Evolutionary conservation across 2,888 invertebrate species (phyloP), one percentile per base, ranked within the genome.

Genomic region (Galerucella pusilla): DNA sequence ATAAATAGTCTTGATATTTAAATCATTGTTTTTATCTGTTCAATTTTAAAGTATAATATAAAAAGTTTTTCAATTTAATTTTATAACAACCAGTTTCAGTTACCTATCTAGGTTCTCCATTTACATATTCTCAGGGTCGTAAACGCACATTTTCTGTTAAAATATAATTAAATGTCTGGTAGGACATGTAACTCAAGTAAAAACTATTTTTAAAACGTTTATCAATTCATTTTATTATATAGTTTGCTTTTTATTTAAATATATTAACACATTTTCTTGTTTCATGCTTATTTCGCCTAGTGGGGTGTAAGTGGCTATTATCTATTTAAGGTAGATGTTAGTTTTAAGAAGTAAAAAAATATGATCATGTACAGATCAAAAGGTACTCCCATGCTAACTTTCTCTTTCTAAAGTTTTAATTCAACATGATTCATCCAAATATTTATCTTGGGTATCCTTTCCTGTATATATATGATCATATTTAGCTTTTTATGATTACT

Each of bases 231-330:
- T 65, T 66, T 35, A 14, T 70, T 68, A 16, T 11, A 68, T 57
- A 42, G 10, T 2, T 45, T 6, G 5, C 14, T 6, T 25, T 61
- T 14, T 61, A 35, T 14, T 16, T 25, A 28, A 73, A 28, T 25
- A 52, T 54, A 54, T 35, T 25, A 70, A 42, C 11, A 60, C 60
- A 45, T 45, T 60, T 46, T 60, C 5, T 71, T 66, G 46, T 66
- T 72, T 72, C 66, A 72, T 66, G 72, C 72, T 67, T 35, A 66
- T 54, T 35, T 67, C 63, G 14, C 45, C 28, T 68, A 83, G 83
- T 83, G 84, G 83, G 82, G 83, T 74, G 81, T 84, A 82, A 82
- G 83, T 83, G 80, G 80, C 70, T 79, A 80, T 75, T 79, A 82
- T 76, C 77, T 80, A 57, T 81, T 81, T 76, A 81, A 81, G 80